Conservation (phyloP, 2,797 vertebrate genomes). For the Limosa lapponica region DNA sequence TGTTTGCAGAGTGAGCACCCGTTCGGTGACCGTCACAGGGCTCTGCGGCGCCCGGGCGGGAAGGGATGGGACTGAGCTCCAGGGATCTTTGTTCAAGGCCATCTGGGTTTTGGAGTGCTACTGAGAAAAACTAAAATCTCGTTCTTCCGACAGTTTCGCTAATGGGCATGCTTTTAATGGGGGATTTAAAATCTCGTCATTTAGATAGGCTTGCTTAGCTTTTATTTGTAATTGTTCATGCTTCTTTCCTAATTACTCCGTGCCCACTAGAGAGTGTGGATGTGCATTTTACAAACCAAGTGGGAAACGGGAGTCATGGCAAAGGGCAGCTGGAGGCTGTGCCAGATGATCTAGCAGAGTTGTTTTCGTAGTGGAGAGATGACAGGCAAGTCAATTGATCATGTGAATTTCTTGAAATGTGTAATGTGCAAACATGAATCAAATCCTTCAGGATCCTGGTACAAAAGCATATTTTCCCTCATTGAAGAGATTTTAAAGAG, state of each 20-base stretch:
- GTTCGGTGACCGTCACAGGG: neutral
- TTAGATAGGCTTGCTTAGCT: neutral
- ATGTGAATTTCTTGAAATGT: neutral
- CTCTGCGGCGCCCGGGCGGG: rapidly evolving
- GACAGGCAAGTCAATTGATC: neutral
- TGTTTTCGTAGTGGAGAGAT: neutral
- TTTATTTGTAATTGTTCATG: neutral
- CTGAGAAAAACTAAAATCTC: rapidly evolving
- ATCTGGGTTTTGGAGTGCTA: neutral
- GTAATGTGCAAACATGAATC: neutral
- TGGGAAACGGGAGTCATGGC: neutral
- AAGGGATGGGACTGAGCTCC: neutral
- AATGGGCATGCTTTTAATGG: rapidly evolving
- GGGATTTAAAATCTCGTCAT: rapidly evolving
- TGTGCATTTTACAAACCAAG: neutral
- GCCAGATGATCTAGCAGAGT: neutral
- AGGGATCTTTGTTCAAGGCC: rapidly evolving
- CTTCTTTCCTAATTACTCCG: neutral
- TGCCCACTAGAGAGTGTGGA: neutral
- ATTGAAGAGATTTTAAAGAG: neutral
- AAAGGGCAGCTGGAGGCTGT: neutral
- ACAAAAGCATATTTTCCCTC: neutral
- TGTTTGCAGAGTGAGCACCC: neutral
- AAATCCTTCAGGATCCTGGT: neutral
- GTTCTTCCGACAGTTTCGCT: rapidly evolving